Base-by-base conservation (phyloP, 2,888 invertebrate species). In the Epistrophe eligans region DNA sequence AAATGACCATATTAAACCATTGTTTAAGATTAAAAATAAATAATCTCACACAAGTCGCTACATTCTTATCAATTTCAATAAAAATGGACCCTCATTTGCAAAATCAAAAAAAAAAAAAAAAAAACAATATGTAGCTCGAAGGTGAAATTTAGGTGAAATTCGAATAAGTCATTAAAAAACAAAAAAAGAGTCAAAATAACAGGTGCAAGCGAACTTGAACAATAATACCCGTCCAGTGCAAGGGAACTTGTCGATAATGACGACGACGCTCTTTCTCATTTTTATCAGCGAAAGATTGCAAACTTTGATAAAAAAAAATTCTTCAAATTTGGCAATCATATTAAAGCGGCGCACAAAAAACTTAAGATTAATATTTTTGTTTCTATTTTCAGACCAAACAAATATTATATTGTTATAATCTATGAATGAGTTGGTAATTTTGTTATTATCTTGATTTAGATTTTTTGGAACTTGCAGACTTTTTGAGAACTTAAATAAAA, bases 281-380 rank as follows among this genome's bases (percentile, higher is more conserved):
- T 35, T 17, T 35, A 11, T 64, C 64, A 45, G 11, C 4, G 1
- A 11, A 24, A 45, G 64, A 64, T 64, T 64, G 64, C 64, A 64
- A 43, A 45, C 0, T 15, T 9, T 43, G 62, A 62, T 40, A 19
- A 40, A n/a, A n/a, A n/a, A n/a, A n/a, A 40, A 4, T 28, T 55
- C 15, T 40, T 62, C 8, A 7, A 15, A 24, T 45, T 64, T 43
- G 40, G 17, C 35, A 40, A 40, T 60, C 11, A 11, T 58, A 24
- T 62, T 58, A 24, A 43, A 15, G 0, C 40, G 11, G 19, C 2
- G 2, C 8, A 24, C 11, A n/a, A 28, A 24, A n/a, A 40, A 24
- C 0, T 62, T 24, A 24, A 32, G 32, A 57, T 57, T n/a, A 57
- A 57, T 55, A 32, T 57, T 38, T 38, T 17, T 38, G 60, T 43